Evolutionary conservation across 2,113 vertebrate species (phyloP).

Genomic region (Mystacornis crossleyi): DNA sequence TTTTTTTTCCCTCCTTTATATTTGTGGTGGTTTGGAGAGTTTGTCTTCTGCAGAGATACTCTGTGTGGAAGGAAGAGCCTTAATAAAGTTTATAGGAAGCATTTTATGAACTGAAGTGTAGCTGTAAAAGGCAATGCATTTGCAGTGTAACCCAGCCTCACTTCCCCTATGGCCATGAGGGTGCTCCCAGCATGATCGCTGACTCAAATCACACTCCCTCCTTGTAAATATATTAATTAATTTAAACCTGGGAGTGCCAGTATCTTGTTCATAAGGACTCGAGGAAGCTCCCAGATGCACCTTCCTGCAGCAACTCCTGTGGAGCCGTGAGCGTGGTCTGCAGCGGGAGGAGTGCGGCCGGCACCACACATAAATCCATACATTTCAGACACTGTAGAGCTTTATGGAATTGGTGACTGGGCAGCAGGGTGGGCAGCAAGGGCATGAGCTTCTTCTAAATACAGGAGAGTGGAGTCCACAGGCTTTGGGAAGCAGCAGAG

Average conservation of each 20-base stretch:
- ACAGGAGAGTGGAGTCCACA: fast-evolving
- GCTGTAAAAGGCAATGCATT: background rate
- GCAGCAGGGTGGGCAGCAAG: background rate
- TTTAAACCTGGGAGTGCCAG: background rate
- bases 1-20: background rate
- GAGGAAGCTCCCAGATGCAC: background rate
- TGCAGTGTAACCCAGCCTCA: background rate
- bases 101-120: background rate
- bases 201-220: background rate
- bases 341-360: background rate
- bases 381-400: conserved; percentile 73
- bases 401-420: background rate
- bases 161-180: background rate
- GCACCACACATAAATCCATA: background rate
- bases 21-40: background rate
- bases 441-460: fast-evolving
- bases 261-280: background rate
- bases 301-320: background rate
- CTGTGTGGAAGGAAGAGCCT: background rate
- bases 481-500: background rate
- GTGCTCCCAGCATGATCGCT: background rate
- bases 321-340: background rate
- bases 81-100: background rate
- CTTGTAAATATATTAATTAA: background rate
- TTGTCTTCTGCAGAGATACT: background rate